Evolutionary conservation across 2,113 vertebrate genomes (phyloP).

Genomic region (Turnix velox): DNA sequence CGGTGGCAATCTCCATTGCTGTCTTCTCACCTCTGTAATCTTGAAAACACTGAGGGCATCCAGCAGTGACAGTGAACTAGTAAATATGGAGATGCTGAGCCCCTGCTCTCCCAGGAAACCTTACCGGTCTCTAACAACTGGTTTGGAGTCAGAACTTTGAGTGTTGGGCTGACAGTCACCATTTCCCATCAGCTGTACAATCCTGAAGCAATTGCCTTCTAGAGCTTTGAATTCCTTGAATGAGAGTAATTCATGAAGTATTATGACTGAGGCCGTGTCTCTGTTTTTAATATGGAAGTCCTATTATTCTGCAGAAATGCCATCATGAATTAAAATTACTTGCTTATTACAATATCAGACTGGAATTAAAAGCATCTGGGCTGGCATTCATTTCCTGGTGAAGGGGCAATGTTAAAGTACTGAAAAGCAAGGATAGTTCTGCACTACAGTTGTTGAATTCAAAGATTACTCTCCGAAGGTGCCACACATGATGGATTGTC

Average conservation of each 20-base stretch:
- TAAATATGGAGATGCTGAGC: accelerated
- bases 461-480: constrained; percentile 36
- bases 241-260: not conserved
- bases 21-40: not conserved
- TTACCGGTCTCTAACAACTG: not conserved
- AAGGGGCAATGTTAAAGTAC: not conserved
- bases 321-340: constrained; percentile 12
- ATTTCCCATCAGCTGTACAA: not conserved
- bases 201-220: not conserved
- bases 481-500: constrained; percentile 53
- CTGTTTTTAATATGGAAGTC: constrained; percentile 12
- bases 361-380: not conserved
- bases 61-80: not conserved
- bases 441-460: constrained; percentile 30
- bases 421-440: constrained; percentile 17
- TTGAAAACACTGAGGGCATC: not conserved
- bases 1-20: accelerated
- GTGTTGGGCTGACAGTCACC: not conserved
- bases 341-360: not conserved
- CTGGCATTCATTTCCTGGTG: not conserved
- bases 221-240: not conserved
- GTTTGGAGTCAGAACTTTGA: not conserved
- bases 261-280: not conserved
- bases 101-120: not conserved
- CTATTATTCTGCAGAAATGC: not conserved